A percentile compares a stretch with the other conserved stretches of the same genome.
phyloP scores from a whole-genome alignment of 2,797 vertebrate species.

The Uromys caudimaculatus region DNA sequence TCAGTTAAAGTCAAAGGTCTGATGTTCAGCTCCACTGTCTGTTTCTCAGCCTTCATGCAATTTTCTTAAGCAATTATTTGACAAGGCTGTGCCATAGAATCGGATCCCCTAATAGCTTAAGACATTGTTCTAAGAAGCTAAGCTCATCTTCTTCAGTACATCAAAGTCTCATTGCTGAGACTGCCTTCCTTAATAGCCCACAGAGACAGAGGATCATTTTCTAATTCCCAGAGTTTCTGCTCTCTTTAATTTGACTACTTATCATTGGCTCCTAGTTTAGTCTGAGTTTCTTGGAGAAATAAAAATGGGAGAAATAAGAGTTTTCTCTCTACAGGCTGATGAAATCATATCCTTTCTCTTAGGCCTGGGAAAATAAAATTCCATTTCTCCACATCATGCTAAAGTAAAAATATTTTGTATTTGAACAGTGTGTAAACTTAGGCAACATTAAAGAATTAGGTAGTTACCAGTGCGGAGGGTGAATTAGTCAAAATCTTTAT shows the following conservation, averaged over 20 bases:
- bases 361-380: background rate
- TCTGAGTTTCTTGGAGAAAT: background rate
- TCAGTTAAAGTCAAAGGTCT: background rate
- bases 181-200: background rate
- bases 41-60: background rate
- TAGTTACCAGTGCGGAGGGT: background rate
- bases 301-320: background rate
- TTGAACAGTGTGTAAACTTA: background rate
- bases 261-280: background rate
- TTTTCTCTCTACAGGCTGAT: background rate
- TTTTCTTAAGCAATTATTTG: slow-evolving; percentile 55
- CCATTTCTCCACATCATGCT: background rate
- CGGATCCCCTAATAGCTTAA: background rate
- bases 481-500: background rate
- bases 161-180: background rate
- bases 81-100: background rate
- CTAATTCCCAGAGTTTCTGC: background rate
- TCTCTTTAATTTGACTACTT: background rate
- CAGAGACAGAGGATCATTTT: background rate
- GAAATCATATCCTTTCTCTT: background rate
- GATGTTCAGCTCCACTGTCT: background rate
- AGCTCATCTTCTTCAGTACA: slow-evolving; percentile 2
- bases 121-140: slow-evolving; percentile 25
- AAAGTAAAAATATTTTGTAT: background rate
- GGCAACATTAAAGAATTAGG: background rate